phyloP scores from a whole-genome alignment of 1,140 invertebrate species.

The Atta colombica region DNA sequence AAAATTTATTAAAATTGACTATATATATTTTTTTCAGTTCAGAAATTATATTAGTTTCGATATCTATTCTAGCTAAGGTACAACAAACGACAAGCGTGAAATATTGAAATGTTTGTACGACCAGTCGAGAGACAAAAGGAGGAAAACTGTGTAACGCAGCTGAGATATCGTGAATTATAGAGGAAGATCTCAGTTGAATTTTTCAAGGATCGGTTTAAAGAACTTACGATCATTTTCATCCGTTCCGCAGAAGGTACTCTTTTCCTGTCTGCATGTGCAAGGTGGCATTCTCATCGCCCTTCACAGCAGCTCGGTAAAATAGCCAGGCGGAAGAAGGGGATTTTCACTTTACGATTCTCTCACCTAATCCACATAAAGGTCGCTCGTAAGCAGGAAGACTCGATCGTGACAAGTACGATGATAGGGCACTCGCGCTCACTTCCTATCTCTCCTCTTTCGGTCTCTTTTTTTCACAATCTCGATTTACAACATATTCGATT shows the following conservation, averaged over 20 bases:
- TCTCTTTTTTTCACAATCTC: not conserved
- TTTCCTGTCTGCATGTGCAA: not conserved
- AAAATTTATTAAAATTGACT: no score
- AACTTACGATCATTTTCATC: constrained; percentile 49
- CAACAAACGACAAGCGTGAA: not conserved
- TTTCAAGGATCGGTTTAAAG: constrained; percentile 65
- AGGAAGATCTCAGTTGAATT: constrained; percentile 58
- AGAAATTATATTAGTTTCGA: not conserved
- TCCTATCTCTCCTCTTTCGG: constrained; percentile 12
- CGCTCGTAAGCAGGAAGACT: constrained; percentile 74
- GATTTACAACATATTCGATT: constrained; percentile 24
- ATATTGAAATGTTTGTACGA: not conserved
- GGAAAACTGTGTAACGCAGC: not conserved
- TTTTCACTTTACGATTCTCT: constrained; percentile 78
- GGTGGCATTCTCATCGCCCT: constrained; percentile 2
- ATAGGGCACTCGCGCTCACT: constrained; percentile 63
- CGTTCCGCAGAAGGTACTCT: not conserved
- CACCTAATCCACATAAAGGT: constrained; percentile 77
- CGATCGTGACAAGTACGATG: constrained; percentile 73
- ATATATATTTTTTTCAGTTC: no score
- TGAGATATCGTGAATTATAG: not conserved
- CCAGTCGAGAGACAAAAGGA: not conserved
- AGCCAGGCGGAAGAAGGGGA: constrained; percentile 48
- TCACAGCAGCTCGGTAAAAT: constrained; percentile 13
- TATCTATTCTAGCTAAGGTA: not conserved